These are phyloP conservation scores for Cydia fagiglandana DNA, from an alignment of 1,140 invertebrate species.

Conservation along the genomic window DNA sequence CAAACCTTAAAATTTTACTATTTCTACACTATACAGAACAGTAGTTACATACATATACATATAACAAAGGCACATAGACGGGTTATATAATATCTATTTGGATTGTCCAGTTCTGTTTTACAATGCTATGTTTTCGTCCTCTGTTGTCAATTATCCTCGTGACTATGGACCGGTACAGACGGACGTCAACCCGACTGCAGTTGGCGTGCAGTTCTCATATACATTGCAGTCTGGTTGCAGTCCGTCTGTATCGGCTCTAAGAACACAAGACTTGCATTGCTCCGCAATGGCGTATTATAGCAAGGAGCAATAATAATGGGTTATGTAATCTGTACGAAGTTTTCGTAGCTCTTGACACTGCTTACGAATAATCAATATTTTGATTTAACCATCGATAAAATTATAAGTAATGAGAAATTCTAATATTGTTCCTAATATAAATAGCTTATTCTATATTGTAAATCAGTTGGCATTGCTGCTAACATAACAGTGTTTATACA, in stretches of 20 bases:
- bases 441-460: not conserved
- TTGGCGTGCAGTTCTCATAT: too few relatives aligned
- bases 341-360: too few relatives aligned
- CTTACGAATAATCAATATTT: not conserved
- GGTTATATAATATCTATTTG: too few relatives aligned
- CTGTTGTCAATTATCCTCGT: not conserved
- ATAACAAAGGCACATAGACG: too few relatives aligned
- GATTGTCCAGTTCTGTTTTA: not conserved
- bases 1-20: too few relatives aligned
- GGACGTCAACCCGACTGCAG: too few relatives aligned
- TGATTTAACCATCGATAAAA: not conserved
- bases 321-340: too few relatives aligned
- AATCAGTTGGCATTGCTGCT: constrained; percentile 9
- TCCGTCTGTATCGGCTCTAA: too few relatives aligned
- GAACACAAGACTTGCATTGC: not conserved
- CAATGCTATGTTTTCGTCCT: not conserved
- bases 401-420: not conserved
- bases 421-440: constrained; percentile 22
- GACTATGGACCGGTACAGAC: too few relatives aligned
- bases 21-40: too few relatives aligned
- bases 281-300: not conserved
- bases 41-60: too few relatives aligned
- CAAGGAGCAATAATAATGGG: not conserved
- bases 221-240: too few relatives aligned
- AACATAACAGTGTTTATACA: not conserved